phyloP scores from a whole-genome alignment of 2,113 vertebrate species.

The Ochotona princeps region DNA sequence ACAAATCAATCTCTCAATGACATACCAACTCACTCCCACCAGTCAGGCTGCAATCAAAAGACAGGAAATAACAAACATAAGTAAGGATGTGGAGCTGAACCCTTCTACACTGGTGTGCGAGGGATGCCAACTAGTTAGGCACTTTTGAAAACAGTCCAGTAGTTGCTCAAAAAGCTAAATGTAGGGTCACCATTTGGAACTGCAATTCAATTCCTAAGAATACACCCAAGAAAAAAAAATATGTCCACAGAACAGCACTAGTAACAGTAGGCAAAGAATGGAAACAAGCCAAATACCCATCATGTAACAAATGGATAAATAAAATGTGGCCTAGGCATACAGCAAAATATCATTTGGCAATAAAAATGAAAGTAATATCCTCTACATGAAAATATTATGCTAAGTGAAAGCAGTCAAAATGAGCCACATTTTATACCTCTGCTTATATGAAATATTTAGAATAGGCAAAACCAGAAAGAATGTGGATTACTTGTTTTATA shows the following conservation, averaged over 20 bases:
- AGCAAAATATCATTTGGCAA: neutral
- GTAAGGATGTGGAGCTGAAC: neutral
- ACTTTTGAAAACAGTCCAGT: neutral
- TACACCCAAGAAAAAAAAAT: slow-evolving; percentile 22
- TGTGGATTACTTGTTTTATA: neutral
- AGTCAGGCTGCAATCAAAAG: neutral
- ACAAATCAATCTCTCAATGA: neutral
- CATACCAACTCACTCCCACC: neutral
- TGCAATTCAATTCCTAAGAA: neutral
- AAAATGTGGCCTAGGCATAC: neutral
- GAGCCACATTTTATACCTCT: neutral
- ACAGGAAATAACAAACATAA: neutral
- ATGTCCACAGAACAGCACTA: neutral
- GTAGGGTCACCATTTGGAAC: neutral
- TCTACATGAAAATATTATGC: neutral
- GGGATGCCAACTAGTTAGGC: neutral
- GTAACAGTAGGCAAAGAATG: neutral
- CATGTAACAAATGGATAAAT: neutral
- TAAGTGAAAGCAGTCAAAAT: slow-evolving; percentile 16
- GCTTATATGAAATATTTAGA: neutral
- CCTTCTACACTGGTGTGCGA: neutral
- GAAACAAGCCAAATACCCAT: neutral
- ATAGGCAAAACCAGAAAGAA: neutral
- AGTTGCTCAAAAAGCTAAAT: slow-evolving; percentile 26
- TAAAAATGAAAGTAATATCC: slow-evolving; percentile 22